phyloP scores from a whole-genome alignment of 92 coral and sea anemone genomes.

The Porites divaricata region DNA sequence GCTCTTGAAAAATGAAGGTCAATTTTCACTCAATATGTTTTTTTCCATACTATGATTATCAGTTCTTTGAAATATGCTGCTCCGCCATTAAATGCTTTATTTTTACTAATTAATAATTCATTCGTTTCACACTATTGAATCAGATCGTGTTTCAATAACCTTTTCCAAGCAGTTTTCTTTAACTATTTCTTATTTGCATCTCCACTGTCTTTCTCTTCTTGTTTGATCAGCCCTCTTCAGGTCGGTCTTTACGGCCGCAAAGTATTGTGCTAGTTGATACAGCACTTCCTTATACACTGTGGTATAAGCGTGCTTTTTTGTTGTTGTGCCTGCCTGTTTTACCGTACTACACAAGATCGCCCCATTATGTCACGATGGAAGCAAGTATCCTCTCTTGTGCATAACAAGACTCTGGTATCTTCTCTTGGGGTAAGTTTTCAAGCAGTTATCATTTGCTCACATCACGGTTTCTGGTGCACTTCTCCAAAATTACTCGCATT shows the following conservation, averaged over 20 bases:
- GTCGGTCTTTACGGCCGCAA: neutral
- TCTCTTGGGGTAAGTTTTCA: constrained; percentile 55
- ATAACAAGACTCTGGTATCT: constrained; percentile 48
- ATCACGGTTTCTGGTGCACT: too few relatives aligned
- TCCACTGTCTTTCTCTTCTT: neutral
- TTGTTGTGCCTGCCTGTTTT: neutral
- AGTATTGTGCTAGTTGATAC: neutral
- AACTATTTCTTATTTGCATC: too few relatives aligned
- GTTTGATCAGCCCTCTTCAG: neutral
- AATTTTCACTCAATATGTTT: neutral
- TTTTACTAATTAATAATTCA: neutral
- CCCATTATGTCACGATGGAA: constrained; percentile 67
- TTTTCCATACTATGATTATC: neutral
- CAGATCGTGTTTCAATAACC: neutral
- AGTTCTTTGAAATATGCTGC: neutral
- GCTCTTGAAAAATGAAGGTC: neutral
- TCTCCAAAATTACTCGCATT: too few relatives aligned
- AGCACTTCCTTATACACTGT: neutral
- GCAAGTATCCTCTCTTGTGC: constrained; percentile 62
- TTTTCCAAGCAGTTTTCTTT: neutral
- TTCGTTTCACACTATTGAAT: neutral
- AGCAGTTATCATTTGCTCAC: neutral
- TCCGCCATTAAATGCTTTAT: neutral
- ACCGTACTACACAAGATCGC: neutral
- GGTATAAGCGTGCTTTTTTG: neutral